Evolutionary conservation across 53 echinoderm and acorn worm species (phyloP).

Genomic region (Arbacia lixula): DNA sequence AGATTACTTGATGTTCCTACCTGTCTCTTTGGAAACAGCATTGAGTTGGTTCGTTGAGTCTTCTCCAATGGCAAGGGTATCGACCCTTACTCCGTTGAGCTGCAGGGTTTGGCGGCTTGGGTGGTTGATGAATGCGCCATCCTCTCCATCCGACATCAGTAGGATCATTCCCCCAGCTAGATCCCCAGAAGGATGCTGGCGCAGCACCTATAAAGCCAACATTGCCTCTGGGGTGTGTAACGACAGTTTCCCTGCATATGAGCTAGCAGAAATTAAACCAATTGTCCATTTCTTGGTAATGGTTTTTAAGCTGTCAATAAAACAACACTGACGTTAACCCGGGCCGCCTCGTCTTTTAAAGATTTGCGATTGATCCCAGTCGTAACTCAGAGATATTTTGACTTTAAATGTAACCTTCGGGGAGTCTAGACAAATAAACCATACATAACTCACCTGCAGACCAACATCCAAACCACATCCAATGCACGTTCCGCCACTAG

Average conservation of each 20-base stretch:
- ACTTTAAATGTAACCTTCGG: too few relatives aligned
- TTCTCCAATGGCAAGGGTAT: not conserved
- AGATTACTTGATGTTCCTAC: not conserved
- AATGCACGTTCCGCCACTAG: conserved; percentile 6
- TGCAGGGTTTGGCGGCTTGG: not conserved
- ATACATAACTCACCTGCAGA: conserved; percentile 12
- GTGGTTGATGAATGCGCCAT: not conserved
- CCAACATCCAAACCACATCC: conserved; percentile 16
- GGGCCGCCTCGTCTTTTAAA: too few relatives aligned
- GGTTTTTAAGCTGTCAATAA: too few relatives aligned
- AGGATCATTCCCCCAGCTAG: not conserved
- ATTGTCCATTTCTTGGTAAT: too few relatives aligned
- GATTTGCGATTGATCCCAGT: too few relatives aligned
- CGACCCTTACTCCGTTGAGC: not conserved
- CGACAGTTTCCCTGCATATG: too few relatives aligned
- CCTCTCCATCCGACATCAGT: conserved; percentile 7
- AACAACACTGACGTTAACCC: too few relatives aligned
- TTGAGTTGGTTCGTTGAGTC: not conserved
- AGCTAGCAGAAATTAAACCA: too few relatives aligned
- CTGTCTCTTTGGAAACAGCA: not conserved
- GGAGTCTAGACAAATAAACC: too few relatives aligned
- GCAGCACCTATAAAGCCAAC: not conserved
- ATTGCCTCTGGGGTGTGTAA: too few relatives aligned
- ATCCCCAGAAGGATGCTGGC: not conserved
- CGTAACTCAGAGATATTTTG: too few relatives aligned